Evolutionary conservation across 2,113 vertebrate species (phyloP).

Genomic region (Tricholaema leucomelas): DNA sequence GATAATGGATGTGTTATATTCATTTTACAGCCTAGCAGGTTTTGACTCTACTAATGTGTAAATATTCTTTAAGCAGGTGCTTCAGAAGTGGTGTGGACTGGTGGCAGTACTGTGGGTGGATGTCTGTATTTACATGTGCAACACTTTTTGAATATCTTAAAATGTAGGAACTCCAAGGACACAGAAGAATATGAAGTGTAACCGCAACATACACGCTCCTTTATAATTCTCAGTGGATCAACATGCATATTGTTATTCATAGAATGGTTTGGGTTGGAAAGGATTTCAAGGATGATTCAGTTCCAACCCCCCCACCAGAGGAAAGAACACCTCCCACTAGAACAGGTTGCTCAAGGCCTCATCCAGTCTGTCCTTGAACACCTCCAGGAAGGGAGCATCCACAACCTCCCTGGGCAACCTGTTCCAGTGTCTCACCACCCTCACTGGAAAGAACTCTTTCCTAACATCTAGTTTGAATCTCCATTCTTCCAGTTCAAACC

Average conservation of each 20-base stretch:
- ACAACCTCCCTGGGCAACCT: too few relatives aligned
- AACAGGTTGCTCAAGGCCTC: too few relatives aligned
- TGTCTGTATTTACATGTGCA: not conserved
- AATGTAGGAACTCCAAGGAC: fast-evolving
- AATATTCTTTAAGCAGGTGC: not conserved
- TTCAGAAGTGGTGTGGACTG: not conserved
- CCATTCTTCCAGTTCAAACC: too few relatives aligned
- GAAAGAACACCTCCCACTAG: too few relatives aligned
- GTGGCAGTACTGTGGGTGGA: not conserved
- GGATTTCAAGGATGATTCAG: too few relatives aligned
- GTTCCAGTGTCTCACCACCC: too few relatives aligned
- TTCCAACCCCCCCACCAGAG: too few relatives aligned
- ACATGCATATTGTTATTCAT: fast-evolving
- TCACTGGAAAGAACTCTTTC: too few relatives aligned
- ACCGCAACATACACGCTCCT: fast-evolving
- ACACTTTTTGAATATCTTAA: not conserved
- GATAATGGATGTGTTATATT: not conserved
- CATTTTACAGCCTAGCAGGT: fast-evolving
- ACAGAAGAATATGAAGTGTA: not conserved
- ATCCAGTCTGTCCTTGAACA: too few relatives aligned
- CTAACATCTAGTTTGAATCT: too few relatives aligned
- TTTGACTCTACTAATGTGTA: not conserved
- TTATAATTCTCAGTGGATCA: not conserved
- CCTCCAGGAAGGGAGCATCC: too few relatives aligned
- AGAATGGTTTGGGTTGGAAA: too few relatives aligned